Conservation (phyloP, 2,888 invertebrate species). For the Sabatieria punctata region DNA sequence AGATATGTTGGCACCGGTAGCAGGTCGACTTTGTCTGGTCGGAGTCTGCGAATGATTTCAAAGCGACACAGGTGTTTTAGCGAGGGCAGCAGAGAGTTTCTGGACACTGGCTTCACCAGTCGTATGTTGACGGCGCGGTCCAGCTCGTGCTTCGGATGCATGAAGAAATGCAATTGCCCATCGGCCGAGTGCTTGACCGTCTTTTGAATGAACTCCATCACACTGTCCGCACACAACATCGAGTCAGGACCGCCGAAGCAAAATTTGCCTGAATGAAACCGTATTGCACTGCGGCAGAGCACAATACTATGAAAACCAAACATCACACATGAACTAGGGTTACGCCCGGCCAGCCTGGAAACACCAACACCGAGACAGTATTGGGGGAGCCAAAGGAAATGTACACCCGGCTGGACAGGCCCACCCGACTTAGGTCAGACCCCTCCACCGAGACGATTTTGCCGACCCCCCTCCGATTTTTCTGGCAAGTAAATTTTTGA, state of each 20-base stretch:
- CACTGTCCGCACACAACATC: slow-evolving; percentile 41
- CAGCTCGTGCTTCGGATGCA: slow-evolving; percentile 1
- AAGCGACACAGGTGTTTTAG: slow-evolving; percentile 56
- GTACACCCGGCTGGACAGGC: too few relatives aligned
- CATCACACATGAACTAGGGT: too few relatives aligned
- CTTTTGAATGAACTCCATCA: slow-evolving; percentile 54
- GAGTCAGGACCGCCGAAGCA: slow-evolving; percentile 34
- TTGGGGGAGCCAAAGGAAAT: too few relatives aligned
- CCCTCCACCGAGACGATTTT: too few relatives aligned
- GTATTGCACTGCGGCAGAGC: too few relatives aligned
- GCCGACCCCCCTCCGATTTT: too few relatives aligned
- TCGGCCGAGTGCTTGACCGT: slow-evolving; percentile 49
- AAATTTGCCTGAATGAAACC: slow-evolving; percentile 19
- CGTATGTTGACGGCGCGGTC: slow-evolving; percentile 40
- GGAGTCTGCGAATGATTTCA: slow-evolving; percentile 50
- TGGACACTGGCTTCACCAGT: slow-evolving; percentile 53
- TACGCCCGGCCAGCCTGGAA: too few relatives aligned
- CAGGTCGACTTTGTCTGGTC: slow-evolving; percentile 50
- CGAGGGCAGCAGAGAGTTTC: slow-evolving; percentile 50
- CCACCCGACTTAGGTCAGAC: too few relatives aligned
- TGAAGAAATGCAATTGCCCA: slow-evolving; percentile 5
- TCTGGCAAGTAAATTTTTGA: too few relatives aligned
- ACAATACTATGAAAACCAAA: too few relatives aligned
- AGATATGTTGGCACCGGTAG: slow-evolving; percentile 47
- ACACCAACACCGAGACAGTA: too few relatives aligned